phyloP scores from a whole-genome alignment of 2,888 invertebrate species.

The Megamerina dolium region DNA sequence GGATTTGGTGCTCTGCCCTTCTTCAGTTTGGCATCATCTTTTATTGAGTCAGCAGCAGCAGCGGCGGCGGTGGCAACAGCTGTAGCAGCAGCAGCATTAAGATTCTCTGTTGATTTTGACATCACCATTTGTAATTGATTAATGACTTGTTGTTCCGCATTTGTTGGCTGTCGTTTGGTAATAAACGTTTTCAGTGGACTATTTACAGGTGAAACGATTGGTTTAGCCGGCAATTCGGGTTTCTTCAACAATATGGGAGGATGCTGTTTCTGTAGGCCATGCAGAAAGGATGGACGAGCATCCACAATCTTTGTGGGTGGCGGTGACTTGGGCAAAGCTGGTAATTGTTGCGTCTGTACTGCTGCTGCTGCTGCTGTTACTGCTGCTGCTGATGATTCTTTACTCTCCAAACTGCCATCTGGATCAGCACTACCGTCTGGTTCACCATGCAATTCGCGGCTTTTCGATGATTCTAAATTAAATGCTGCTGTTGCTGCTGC shows the following conservation, averaged over 20 bases:
- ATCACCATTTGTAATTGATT: slow-evolving; percentile 54
- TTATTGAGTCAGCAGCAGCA: slow-evolving; percentile 26
- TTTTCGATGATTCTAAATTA: slow-evolving; percentile 54
- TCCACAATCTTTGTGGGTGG: slow-evolving; percentile 44
- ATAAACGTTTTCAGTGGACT: slow-evolving; percentile 54
- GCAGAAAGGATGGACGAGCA: slow-evolving; percentile 65
- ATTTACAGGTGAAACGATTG: slow-evolving; percentile 44
- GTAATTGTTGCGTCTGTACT: slow-evolving; percentile 51
- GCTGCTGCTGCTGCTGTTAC: slow-evolving; percentile 10
- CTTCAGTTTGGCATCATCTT: slow-evolving; percentile 49
- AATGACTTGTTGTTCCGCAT: slow-evolving; percentile 52
- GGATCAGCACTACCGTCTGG: slow-evolving; percentile 84
- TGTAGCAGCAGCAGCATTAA: slow-evolving; percentile 40
- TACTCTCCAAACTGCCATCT: slow-evolving; percentile 59
- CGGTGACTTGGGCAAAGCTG: slow-evolving; percentile 58
- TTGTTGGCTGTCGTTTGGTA: slow-evolving; percentile 51
- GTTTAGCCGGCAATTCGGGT: slow-evolving; percentile 69
- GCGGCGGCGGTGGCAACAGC: slow-evolving; percentile 18
- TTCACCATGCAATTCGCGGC: slow-evolving; percentile 74
- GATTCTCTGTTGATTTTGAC: slow-evolving; percentile 37
- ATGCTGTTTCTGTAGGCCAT: slow-evolving; percentile 55
- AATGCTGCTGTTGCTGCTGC: slow-evolving; percentile 10
- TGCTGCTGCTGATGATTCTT: slow-evolving; percentile 52
- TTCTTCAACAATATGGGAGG: slow-evolving; percentile 49
- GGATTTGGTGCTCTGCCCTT: slow-evolving; percentile 77